Base-by-base conservation (phyloP, 2,797 vertebrate genomes). In the Acestrorhynchus altus region DNA sequence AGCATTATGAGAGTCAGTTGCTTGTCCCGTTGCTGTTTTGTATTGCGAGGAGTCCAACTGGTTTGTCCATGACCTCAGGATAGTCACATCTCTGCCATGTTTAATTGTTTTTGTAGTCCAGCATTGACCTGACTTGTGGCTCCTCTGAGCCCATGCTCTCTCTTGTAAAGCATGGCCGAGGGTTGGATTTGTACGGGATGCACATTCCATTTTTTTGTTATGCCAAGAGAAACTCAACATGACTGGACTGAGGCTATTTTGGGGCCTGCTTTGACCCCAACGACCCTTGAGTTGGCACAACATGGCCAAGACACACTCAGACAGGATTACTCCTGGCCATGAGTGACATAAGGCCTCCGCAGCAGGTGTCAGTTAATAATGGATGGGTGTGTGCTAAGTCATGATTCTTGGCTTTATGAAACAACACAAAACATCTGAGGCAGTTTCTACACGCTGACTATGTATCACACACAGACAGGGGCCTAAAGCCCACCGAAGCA, bases 211-310 rank as follows among this genome's bases (percentile, higher is more conserved):
- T 66, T 67, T n/a, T 9, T 24, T 31, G 76, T 57, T 56, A 54
- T 22, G 52, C 52, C 39, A 63, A 81, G 65, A 56, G 73, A 74
- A 76, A 71, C 59, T 44, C 46, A 40, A 77, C 42, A 46, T 63
- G 75, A 73, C 49, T 64, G 44, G 69, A 73, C 49, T 64, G 44
- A 65, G 15, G 66, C 76, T 81, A 76, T 78, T 83, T 78, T 78
- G 61, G 76, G 76, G n/a, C 8, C 39, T 54, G 49, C 16, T 42
- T 24, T 79, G 69, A 83, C 42, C 76, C 15, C 13, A 8, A 40
- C 20, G 46, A 59, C 60, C 64, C 16, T 61, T 44, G 40, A 64
- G 42, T 20, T 9, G 59, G 31, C 44, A 73, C 20, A 51, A 57
- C 47, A 74, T 42, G 56, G 0, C 61, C 47, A 52, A 63, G 15